Conservation (phyloP, 2,113 vertebrate genomes). For the Zingel zingel region DNA sequence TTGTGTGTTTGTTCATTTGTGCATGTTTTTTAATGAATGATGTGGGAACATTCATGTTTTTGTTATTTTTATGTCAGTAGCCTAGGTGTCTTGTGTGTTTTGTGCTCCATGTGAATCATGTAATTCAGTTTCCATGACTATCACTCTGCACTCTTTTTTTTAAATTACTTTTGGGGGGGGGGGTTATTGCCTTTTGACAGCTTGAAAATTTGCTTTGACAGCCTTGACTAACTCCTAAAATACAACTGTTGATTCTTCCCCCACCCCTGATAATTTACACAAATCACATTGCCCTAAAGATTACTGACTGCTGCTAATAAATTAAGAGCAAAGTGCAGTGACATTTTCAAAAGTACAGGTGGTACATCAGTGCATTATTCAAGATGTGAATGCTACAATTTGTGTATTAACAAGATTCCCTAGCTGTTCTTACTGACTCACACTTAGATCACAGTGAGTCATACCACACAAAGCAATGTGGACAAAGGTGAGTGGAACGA, state of each 20-base stretch:
- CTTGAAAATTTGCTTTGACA: not conserved
- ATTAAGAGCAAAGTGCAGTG: constrained; percentile 33
- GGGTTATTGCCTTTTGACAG: no score
- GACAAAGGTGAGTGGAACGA: constrained; percentile 36
- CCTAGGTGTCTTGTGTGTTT: constrained; percentile 24
- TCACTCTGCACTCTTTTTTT: not conserved
- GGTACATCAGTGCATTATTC: not conserved
- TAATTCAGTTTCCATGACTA: constrained; percentile 26
- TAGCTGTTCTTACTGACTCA: constrained; percentile 54
- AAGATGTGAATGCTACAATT: constrained; percentile 17
- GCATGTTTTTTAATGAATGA: constrained; percentile 72
- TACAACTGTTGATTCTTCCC: constrained; percentile 26
- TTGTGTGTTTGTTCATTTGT: constrained; percentile 58
- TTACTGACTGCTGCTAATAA: constrained; percentile 22
- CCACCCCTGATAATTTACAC: constrained; percentile 21
- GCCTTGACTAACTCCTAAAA: not conserved
- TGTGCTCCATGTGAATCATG: not conserved
- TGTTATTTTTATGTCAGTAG: constrained; percentile 50
- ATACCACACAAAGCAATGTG: constrained; percentile 22
- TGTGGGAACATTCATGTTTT: constrained; percentile 42
- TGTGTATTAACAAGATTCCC: constrained; percentile 28
- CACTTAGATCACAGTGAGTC: constrained; percentile 58
- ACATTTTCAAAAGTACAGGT: constrained; percentile 35
- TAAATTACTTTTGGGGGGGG: no score
- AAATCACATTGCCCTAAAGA: constrained; percentile 10